Evolutionary conservation across 2,113 vertebrate species (phyloP).

Genomic region (Heterotilapia buettikoferi): DNA sequence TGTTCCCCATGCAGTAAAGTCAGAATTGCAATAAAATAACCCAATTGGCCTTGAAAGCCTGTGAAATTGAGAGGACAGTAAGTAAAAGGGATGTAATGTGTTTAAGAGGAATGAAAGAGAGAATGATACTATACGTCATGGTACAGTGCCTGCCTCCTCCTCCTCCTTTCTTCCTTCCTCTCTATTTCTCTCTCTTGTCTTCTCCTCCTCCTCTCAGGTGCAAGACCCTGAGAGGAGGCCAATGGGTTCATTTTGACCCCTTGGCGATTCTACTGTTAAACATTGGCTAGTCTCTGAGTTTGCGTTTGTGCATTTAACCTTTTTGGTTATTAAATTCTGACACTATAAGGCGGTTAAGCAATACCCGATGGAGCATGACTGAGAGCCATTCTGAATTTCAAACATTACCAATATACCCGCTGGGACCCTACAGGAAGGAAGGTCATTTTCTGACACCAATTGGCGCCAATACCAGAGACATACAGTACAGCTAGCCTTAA

Average conservation of each 20-base stretch:
- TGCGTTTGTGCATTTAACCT: background rate
- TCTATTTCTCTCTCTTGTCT: background rate
- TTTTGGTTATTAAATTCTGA: background rate
- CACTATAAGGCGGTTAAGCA: background rate
- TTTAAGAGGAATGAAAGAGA: background rate
- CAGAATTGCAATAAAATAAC: slow-evolving; percentile 42
- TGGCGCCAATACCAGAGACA: background rate
- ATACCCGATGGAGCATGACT: background rate
- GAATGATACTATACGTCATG: background rate
- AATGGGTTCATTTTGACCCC: background rate
- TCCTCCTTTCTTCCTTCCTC: background rate
- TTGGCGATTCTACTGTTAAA: background rate
- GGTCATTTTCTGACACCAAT: background rate
- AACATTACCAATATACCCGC: background rate
- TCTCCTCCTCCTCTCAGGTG: background rate
- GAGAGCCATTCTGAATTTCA: background rate
- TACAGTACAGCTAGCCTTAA: background rate
- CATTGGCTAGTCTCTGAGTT: background rate
- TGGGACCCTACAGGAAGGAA: background rate
- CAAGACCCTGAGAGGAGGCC: background rate
- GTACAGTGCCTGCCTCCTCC: background rate
- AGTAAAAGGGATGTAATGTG: slow-evolving; percentile 7
- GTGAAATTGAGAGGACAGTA: slow-evolving; percentile 22
- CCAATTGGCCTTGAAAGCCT: slow-evolving; percentile 28
- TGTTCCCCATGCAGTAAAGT: slow-evolving; percentile 35